Evolutionary conservation across 2,113 vertebrate species (phyloP), one percentile per base, ranked within the genome.

Genomic region (Anas platyrhynchos): DNA sequence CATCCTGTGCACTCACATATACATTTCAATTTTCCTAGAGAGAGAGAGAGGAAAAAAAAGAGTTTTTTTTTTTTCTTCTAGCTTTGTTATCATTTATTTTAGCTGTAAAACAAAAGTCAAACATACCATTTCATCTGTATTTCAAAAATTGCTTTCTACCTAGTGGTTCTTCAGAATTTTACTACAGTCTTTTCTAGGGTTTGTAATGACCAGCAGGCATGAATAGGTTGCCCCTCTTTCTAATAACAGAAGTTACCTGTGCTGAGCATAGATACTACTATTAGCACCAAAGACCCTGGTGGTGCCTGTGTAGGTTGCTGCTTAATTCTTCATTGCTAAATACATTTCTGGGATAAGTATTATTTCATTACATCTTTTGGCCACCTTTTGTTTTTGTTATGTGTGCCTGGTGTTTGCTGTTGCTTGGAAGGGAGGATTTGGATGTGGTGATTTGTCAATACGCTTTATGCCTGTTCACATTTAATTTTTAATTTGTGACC

Each of bases 401-500:
- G 18, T 48, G 55, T 67, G 41, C 31, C 34, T 48, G 32, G 17
- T 62, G 52, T 66, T 84, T 72, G 76, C 58, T 36, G 15, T 63
- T 72, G 58, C 68, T 80, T 72, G 1, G 0, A 81, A 74, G 89
- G 74, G 76, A 85, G 38, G 25, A 25, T 89, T 95, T 43, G 12
- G 43, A 50, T 91, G 84, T 65, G 88, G 82, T 88, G 92, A 83
- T 96, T 91, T 97, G 90, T 95, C 91, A 87, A 95, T 91, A 78
- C 65, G n/a, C 55, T 96, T 96, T 63, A 69, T 95, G 77, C 88
- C 93, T 90, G 43, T 89, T 89, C 3, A 54, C 80, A 86, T 93
- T 97, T 95, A 97, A 97, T 95, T 97, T 98, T 98, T 97, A 95
- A 97, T 97, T 97, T 89, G 71, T 67, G 91, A 74, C 83, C 93